phyloP scores from a whole-genome alignment of 2,888 invertebrate species.

The Epicampocera succincta region DNA sequence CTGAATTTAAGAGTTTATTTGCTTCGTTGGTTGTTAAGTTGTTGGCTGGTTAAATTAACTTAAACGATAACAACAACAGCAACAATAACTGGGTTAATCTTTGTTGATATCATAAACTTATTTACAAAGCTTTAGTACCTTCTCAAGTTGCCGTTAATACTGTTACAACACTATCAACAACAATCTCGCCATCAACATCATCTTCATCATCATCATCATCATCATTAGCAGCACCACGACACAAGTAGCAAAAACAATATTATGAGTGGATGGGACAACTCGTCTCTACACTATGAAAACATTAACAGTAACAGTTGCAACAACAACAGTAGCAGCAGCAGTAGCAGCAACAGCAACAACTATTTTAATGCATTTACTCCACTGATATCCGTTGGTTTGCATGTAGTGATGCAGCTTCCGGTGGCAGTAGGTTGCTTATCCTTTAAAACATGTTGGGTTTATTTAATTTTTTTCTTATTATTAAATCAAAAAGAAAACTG shows the following conservation, averaged over 20 bases:
- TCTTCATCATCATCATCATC: conserved; percentile 11
- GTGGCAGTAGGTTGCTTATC: conserved; percentile 22
- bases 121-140: conserved; percentile 57
- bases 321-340: conserved; percentile 6
- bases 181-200: conserved; percentile 4
- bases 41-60: conserved; percentile 13
- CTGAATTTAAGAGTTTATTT: conserved; percentile 12
- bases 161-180: conserved; percentile 44
- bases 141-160: conserved; percentile 56
- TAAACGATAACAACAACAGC: conserved; percentile 19
- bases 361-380: conserved; percentile 27
- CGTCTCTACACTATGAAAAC: conserved; percentile 29
- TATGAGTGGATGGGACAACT: conserved; percentile 19
- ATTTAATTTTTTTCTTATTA: conserved; percentile 2
- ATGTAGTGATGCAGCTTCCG: not conserved
- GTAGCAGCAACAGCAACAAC: not conserved
- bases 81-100: conserved; percentile 64
- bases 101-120: conserved; percentile 57
- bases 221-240: conserved; percentile 9
- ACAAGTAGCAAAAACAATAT: conserved; percentile 10
- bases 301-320: conserved; percentile 20
- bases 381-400: conserved; percentile 50
- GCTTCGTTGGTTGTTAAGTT: conserved; percentile 1
- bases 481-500: not conserved
- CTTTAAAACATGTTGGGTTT: conserved; percentile 4